Conservation (phyloP, 2,113 vertebrate species). For the Okapia johnstoni region DNA sequence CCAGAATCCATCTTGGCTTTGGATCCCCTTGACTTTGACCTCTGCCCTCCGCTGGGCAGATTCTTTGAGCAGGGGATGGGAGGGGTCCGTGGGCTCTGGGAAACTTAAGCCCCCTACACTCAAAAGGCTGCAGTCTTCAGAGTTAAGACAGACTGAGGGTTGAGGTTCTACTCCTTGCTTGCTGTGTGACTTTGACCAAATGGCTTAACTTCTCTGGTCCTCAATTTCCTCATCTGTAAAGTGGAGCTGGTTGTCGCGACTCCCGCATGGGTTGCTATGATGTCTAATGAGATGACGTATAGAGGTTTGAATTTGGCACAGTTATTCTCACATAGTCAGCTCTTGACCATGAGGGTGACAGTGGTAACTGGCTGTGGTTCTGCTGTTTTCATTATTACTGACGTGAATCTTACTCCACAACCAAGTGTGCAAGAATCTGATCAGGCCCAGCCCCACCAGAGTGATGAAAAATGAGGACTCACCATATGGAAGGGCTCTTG, state of each 20-base stretch:
- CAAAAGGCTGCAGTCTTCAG: background rate
- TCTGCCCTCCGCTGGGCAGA: background rate
- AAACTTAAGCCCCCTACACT: background rate
- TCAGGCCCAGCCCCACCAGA: background rate
- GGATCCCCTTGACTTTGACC: background rate
- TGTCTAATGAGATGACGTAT: background rate
- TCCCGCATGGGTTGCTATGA: background rate
- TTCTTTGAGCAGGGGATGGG: rapidly evolving
- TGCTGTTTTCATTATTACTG: background rate
- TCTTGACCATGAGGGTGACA: rapidly evolving
- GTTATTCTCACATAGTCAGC: background rate
- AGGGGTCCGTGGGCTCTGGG: background rate
- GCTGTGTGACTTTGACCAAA: background rate
- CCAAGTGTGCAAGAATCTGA: background rate
- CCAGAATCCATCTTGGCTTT: background rate
- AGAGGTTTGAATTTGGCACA: background rate
- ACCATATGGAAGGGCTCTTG: rapidly evolving
- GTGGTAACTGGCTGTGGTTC: rapidly evolving
- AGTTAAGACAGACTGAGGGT: background rate
- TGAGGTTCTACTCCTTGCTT: background rate
- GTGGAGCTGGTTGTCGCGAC: background rate
- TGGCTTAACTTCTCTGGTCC: background rate
- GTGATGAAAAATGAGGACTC: background rate
- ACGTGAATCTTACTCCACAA: background rate
- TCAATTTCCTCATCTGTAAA: background rate